phyloP scores from a whole-genome alignment of 2,113 vertebrate genomes.

The Garra rufa region DNA sequence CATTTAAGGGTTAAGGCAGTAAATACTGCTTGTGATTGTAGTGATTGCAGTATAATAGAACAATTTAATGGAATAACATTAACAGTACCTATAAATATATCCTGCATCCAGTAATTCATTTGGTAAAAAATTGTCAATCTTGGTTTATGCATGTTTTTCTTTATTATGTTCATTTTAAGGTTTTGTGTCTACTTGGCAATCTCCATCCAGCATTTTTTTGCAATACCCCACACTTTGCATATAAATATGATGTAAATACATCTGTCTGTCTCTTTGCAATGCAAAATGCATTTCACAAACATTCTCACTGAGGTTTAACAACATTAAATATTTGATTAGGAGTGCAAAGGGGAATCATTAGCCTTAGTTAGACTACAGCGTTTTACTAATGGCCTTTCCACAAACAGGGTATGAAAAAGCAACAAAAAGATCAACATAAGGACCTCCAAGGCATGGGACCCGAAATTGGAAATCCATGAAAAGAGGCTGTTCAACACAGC shows the following conservation, averaged over 20 bases:
- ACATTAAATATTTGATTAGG: neutral
- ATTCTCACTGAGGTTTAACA: neutral
- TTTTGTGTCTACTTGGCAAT: neutral
- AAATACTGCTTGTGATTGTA: neutral
- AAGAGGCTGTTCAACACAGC: conserved; percentile 6
- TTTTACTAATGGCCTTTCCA: neutral
- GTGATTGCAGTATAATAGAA: neutral
- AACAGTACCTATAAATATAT: neutral
- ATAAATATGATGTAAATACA: neutral
- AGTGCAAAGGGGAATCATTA: too few species aligned
- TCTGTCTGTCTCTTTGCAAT: neutral
- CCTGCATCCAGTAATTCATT: neutral
- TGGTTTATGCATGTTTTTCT: too few species aligned
- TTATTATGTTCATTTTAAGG: too few species aligned
- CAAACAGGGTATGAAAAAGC: neutral
- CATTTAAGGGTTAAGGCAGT: too few species aligned
- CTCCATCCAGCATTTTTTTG: neutral
- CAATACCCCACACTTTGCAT: neutral
- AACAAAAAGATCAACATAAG: neutral
- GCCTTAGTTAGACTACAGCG: neutral
- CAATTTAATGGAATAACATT: neutral
- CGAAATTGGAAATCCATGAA: neutral
- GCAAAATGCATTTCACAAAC: neutral
- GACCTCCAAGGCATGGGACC: neutral
- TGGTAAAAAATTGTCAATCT: neutral